Base-by-base conservation (phyloP, 1,140 invertebrate species). In the Lepidostoma basale region DNA sequence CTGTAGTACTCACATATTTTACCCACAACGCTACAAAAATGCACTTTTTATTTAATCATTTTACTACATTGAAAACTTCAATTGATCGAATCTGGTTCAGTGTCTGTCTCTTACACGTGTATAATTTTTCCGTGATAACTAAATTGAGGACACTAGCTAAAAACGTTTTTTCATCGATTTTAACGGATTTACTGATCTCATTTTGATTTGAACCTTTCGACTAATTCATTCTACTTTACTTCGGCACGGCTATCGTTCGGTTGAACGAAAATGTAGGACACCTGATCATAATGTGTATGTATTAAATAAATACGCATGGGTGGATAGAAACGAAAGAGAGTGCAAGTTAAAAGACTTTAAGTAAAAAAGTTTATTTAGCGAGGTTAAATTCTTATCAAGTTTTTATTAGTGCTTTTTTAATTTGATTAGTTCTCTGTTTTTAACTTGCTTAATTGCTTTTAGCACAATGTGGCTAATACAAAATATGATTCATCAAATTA, bases 281-380 rank as follows among this genome's bases (percentile, higher is more conserved):
- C 56, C 56, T 60, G 56, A 60, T 60, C 36, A 22, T 40, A 33
- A 60, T 56, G 56, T 60, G 56, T 10, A 47, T 47, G 22, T 49
- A 25, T 49, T 25, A n/a, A 14, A 49, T 8, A 33, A 49, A 49
- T 23, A 23, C 45, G 25, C 3, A 9, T 12, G 45, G 22, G 20
- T 23, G 22, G 9, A 2, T 23, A 2, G 52, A 9, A 33, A 22
- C 8, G 16, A 56, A 56, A 56, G 22, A 30, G 5, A 36, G 16
- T 18, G 52, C 25, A 16, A 56, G 28, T 30, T 36, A 14, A 3
- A 22, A 10, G 52, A 20, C 33, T 33, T 9, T 10, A 12, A 33
- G 52, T 39, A 56, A 56, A 36, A 56, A 56, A 22, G 10, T 12
- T 12, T 36, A 36, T 36, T n/a, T 36, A 12, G 1, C 9, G 14